Evolutionary conservation across 2,888 invertebrate genomes (phyloP).

Genomic region (Pyrochroa serraticornis): DNA sequence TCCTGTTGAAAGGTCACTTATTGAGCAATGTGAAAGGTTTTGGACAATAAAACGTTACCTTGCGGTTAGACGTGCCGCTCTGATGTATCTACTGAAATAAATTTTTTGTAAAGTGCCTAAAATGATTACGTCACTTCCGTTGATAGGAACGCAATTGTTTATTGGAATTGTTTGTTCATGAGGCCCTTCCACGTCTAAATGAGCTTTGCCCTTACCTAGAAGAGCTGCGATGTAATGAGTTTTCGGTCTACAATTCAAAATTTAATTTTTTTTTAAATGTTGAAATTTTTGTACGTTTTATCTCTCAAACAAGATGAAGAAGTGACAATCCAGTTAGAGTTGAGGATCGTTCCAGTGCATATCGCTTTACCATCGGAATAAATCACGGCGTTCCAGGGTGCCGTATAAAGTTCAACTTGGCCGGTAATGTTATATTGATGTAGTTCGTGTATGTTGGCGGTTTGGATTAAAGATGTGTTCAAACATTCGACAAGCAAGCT

Average conservation of each 20-base stretch:
- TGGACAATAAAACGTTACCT: constrained; percentile 42
- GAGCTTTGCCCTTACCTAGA: constrained; percentile 70
- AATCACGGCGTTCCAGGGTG: constrained; percentile 79
- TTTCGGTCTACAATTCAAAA: constrained; percentile 55
- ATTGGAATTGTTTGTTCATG: constrained; percentile 73
- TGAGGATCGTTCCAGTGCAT: constrained; percentile 73
- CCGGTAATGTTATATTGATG: constrained; percentile 41
- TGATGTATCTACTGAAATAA: constrained; percentile 67
- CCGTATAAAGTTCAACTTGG: constrained; percentile 55
- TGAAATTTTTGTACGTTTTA: neutral
- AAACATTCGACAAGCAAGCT: constrained; percentile 64
- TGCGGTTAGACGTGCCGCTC: constrained; percentile 65
- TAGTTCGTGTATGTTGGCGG: constrained; percentile 35
- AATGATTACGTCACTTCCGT: constrained; percentile 66
- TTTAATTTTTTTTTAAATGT: constrained; percentile 26
- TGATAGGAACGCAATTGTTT: constrained; percentile 64
- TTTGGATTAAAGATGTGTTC: constrained; percentile 56
- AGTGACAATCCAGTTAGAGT: constrained; percentile 69
- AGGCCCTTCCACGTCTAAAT: constrained; percentile 66
- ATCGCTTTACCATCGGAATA: constrained; percentile 72
- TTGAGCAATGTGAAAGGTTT: constrained; percentile 1
- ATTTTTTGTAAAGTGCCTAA: constrained; percentile 67
- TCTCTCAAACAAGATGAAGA: constrained; percentile 58
- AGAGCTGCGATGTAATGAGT: constrained; percentile 68
- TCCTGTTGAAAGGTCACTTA: constrained; percentile 42